Evolutionary conservation across 2,888 invertebrate genomes (phyloP).

Genomic region (Acronicta psi): DNA sequence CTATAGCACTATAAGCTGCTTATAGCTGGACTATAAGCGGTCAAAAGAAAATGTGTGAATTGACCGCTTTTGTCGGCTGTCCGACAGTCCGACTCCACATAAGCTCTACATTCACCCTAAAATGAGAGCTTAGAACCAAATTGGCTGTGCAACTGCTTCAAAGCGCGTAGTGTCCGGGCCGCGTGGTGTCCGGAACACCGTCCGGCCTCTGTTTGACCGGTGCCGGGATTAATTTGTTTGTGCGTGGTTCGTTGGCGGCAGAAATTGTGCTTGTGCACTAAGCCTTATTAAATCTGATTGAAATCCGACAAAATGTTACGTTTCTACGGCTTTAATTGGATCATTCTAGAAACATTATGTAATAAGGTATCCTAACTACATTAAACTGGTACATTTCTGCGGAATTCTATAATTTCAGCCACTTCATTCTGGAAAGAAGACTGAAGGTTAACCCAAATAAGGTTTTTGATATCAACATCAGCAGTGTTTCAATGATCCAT

Average conservation of each 20-base stretch:
- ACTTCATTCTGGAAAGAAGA: too few relatives aligned
- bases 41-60: constrained; percentile 12
- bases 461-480: too few relatives aligned
- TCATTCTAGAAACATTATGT: background rate
- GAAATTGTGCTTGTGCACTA: constrained; percentile 21
- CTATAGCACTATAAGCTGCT: constrained; percentile 7
- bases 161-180: constrained; percentile 28
- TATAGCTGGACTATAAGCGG: constrained; percentile 2
- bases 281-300: constrained; percentile 39
- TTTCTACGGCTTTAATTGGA: background rate
- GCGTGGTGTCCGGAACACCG: constrained; percentile 20
- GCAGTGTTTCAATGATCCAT: too few relatives aligned
- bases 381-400: too few relatives aligned
- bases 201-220: constrained; percentile 19
- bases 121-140: constrained; percentile 40
- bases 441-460: too few relatives aligned
- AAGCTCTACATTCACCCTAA: constrained; percentile 23
- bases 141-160: constrained; percentile 33
- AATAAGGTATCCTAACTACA: too few relatives aligned
- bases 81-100: background rate
- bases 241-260: constrained; percentile 33
- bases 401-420: background rate
- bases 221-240: constrained; percentile 37
- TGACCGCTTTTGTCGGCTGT: background rate
- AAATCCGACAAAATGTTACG: constrained; percentile 15